phyloP scores from a whole-genome alignment of 2,888 invertebrate genomes.

The Griposia aprilina region DNA sequence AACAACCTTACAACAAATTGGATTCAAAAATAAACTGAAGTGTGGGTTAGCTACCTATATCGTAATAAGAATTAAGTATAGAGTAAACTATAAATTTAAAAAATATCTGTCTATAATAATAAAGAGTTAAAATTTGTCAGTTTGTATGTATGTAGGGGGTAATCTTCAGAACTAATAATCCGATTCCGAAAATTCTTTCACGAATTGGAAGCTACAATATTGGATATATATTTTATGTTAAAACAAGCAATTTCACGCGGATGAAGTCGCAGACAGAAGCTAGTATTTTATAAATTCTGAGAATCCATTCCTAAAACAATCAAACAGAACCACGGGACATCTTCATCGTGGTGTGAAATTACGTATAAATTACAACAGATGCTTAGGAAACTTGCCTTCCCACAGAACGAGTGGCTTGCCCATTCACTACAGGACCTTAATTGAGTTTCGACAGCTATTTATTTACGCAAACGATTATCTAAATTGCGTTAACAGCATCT shows the following conservation, averaged over 20 bases:
- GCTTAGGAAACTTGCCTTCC: slow-evolving; percentile 77
- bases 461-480: slow-evolving; percentile 89
- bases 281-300: background rate
- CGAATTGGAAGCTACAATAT: no score
- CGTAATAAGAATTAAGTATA: background rate
- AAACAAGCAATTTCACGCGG: no score
- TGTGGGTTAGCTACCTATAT: no score
- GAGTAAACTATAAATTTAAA: no score
- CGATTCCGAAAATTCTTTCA: no score
- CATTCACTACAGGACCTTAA: slow-evolving; percentile 79
- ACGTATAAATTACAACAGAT: slow-evolving; percentile 80
- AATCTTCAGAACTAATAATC: no score
- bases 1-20: no score
- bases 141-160: no score
- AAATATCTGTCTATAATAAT: no score
- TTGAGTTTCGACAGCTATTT: slow-evolving; percentile 87
- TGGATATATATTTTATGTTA: no score
- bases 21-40: background rate
- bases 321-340: slow-evolving; percentile 16
- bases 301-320: background rate
- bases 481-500: slow-evolving; percentile 89
- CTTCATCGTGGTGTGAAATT: slow-evolving; percentile 52
- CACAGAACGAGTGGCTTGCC: slow-evolving; percentile 75
- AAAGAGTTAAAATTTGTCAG: no score
- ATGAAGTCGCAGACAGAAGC: background rate